phyloP scores from a whole-genome alignment of 1,140 invertebrate species.

The Drosophila elegans region DNA sequence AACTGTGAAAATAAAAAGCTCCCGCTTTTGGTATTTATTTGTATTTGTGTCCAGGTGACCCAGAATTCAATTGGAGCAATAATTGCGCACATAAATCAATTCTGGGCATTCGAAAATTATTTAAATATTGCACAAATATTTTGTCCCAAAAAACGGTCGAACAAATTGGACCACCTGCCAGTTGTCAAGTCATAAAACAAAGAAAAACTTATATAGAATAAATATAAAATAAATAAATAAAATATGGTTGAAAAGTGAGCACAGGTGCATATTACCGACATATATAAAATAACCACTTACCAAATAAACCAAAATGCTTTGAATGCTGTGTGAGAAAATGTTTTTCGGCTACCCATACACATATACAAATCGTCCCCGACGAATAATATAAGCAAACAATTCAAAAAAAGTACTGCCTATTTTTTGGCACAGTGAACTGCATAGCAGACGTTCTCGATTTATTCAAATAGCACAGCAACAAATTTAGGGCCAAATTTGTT shows the following conservation, averaged over 20 bases:
- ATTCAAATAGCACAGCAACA: conserved; percentile 31
- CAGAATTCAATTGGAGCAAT: conserved; percentile 62
- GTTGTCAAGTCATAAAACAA: conserved; percentile 63
- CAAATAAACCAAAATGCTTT: conserved; percentile 36
- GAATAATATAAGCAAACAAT: conserved; percentile 20
- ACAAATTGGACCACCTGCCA: conserved; percentile 63
- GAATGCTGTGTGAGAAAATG: conserved; percentile 15
- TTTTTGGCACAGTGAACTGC: conserved; percentile 47
- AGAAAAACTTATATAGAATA: conserved; percentile 41
- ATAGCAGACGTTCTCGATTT: conserved; percentile 22
- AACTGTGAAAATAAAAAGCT: neutral
- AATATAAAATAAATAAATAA: conserved; percentile 41
- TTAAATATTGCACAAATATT: conserved; percentile 36
- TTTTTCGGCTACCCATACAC: conserved; percentile 14
- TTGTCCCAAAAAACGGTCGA: conserved; percentile 41
- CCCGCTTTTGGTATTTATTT: conserved; percentile 11
- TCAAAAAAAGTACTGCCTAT: conserved; percentile 28
- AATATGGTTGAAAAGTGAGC: conserved; percentile 46
- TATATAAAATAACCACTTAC: conserved; percentile 12
- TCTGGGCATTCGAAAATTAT: conserved; percentile 53
- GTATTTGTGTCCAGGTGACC: conserved; percentile 11
- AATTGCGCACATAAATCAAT: conserved; percentile 65
- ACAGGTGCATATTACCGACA: conserved; percentile 53
- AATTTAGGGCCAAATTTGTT: conserved; percentile 21
- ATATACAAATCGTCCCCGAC: conserved; percentile 13